Conservation (phyloP, 2,113 vertebrate species). For the Lipotes vexillifer region DNA sequence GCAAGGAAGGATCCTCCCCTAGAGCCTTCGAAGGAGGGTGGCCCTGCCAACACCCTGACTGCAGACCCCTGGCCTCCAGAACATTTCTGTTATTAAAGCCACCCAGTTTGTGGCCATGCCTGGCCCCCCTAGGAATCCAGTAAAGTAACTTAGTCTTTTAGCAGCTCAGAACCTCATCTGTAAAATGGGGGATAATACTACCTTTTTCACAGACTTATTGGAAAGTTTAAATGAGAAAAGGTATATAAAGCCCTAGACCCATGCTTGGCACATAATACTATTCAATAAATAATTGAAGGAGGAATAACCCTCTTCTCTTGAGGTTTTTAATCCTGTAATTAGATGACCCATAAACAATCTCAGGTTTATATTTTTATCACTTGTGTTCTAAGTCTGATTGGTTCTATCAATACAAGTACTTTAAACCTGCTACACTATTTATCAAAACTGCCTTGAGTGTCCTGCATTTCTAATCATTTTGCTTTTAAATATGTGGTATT, state of each 20-base stretch:
- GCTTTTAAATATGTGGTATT: conserved; percentile 5
- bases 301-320: neutral
- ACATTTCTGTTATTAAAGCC: neutral
- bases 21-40: neutral
- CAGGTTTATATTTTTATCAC: neutral
- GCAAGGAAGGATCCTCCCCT: neutral
- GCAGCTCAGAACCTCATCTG: neutral
- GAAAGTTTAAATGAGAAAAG: neutral
- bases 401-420: neutral
- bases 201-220: neutral
- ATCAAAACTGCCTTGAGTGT: neutral
- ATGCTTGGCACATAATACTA: neutral
- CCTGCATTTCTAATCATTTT: neutral
- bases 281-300: neutral
- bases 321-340: neutral
- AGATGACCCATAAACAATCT: neutral
- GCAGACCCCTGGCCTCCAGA: neutral
- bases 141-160: neutral
- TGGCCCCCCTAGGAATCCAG: neutral
- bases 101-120: neutral
- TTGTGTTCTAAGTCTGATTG: neutral
- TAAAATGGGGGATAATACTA: neutral
- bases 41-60: neutral
- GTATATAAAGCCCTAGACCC: neutral
- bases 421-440: neutral